phyloP scores from a whole-genome alignment of 2,888 invertebrate genomes.

The Epinotia bilunana region DNA sequence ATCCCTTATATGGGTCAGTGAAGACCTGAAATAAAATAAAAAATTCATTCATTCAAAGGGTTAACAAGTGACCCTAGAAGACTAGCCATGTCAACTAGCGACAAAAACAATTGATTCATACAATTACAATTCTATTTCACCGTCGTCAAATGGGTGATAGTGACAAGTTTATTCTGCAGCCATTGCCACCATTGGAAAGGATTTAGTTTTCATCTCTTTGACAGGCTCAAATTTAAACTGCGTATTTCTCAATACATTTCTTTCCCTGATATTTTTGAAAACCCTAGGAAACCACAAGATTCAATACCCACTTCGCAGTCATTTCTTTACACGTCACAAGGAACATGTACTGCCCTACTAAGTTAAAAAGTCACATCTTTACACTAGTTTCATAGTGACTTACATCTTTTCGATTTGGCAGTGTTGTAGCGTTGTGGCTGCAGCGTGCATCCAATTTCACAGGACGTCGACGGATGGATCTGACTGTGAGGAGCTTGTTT shows the following conservation, averaged over 20 bases:
- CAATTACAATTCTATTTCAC: too few species aligned
- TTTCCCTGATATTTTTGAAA: background rate
- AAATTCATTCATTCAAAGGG: too few species aligned
- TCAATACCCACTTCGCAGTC: constrained; percentile 17
- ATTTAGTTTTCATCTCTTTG: too few species aligned
- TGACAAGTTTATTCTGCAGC: too few species aligned
- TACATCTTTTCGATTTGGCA: background rate
- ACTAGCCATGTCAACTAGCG: too few species aligned
- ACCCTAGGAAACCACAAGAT: background rate
- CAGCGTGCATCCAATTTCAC: constrained; percentile 45
- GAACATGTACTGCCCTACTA: background rate
- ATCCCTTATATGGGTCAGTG: too few species aligned
- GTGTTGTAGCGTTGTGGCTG: constrained; percentile 5
- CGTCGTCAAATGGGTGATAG: too few species aligned
- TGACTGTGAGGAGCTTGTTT: constrained; percentile 31
- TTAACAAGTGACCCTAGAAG: too few species aligned
- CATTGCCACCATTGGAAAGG: too few species aligned
- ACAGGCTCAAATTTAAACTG: too few species aligned
- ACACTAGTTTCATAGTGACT: background rate
- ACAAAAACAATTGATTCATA: too few species aligned
- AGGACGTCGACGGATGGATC: constrained; percentile 17
- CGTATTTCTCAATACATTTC: background rate
- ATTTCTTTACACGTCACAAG: constrained; percentile 6
- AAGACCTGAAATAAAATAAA: too few species aligned
- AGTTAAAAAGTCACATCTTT: background rate